Evolutionary conservation across 2,888 invertebrate genomes (phyloP), one percentile per base, ranked within the genome.

Genomic region (Caenorhabditis macrosperma): DNA sequence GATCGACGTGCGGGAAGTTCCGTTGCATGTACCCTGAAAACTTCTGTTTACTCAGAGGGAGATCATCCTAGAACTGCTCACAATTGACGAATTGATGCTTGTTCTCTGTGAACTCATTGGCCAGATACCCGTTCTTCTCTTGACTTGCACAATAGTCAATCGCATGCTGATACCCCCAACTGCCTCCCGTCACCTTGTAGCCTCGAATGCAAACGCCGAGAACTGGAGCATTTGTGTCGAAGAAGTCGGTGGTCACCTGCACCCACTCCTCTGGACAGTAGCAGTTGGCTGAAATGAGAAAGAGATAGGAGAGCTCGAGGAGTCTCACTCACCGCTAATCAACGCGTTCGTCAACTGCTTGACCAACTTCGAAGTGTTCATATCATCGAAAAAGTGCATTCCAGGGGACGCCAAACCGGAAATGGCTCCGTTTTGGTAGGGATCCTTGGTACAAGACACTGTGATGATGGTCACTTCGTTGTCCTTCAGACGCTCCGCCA

Each of bases 311-410:
- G 4, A 30, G 22, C 0, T 35, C 20, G 10, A 10, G 15, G 22
- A 5, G 7, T 2, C 44, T 9, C 9, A 63, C 46, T 46, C 9
- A 72, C 72, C 57, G 26, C 15, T 30, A 2, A 72, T 7, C 7
- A 72, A 57, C 5, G 72, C 50, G 22, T 57, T 64, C 33, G 63
- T 64, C 15, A 72, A n/a, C 6, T 72, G 72, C n/a, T 22, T 38
- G 6, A 57, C 72, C 24, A 72, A 17, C n/a, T 63, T 55, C 0
- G 72, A 1, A 6, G 72, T 63, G 44, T 72, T 63, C 72, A 64
- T 72, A 24, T 72, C 55, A 50, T 68, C 64, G 15, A 46, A 20
- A 17, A 72, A 57, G 35, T 22, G 33, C n/a, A 26, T 63, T n/a
- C 72, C 72, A 2, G 63, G 57, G 28, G 35, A 63, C 2, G 72